Conservation (phyloP, 2,888 invertebrate genomes). For the Drosophila gaucha region DNA sequence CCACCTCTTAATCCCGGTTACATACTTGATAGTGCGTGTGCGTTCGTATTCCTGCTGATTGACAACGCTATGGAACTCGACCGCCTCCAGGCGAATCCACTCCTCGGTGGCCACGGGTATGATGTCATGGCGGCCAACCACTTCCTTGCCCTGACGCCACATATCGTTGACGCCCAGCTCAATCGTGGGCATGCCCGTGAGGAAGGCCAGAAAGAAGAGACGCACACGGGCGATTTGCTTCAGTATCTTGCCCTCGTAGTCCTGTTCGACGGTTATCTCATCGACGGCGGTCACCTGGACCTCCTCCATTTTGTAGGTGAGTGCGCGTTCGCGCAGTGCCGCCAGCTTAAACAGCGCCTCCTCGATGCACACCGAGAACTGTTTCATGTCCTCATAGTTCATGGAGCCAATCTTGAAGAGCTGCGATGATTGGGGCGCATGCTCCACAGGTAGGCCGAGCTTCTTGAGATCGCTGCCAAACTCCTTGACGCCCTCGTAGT, state of each 20-base stretch:
- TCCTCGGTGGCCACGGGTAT: constrained; percentile 99
- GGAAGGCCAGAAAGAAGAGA: constrained; percentile 97
- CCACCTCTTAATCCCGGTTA: background rate
- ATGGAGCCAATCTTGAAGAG: constrained; percentile 97
- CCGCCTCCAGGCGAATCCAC: constrained; percentile 98
- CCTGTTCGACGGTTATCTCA: constrained; percentile 95
- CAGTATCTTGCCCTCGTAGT: constrained; percentile 91
- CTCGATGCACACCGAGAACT: constrained; percentile 95
- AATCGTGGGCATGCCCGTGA: constrained; percentile 97
- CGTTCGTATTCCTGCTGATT: constrained; percentile 95
- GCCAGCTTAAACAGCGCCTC: constrained; percentile 95
- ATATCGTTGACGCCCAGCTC: constrained; percentile 99
- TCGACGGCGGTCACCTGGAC: constrained; percentile 97
- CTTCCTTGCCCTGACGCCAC: constrained; percentile 99
- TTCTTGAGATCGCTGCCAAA: constrained; percentile 97
- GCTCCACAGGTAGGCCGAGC: constrained; percentile 97
- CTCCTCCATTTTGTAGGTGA: constrained; percentile 98
- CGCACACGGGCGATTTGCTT: constrained; percentile 97
- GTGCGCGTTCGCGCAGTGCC: constrained; percentile 94
- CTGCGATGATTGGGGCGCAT: constrained; percentile 98
- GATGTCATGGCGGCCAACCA: constrained; percentile 99
- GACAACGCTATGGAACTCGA: constrained; percentile 97
- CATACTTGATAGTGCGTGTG: constrained; percentile 93
- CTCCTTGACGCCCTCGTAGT: constrained; percentile 96
- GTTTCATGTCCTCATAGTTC: constrained; percentile 94